Percentiles rank a stretch among this genome's conserved stretches.
These are phyloP conservation scores for Penaeus indicus DNA, from an alignment of 1,140 invertebrate species.

Conservation along the genomic window DNA sequence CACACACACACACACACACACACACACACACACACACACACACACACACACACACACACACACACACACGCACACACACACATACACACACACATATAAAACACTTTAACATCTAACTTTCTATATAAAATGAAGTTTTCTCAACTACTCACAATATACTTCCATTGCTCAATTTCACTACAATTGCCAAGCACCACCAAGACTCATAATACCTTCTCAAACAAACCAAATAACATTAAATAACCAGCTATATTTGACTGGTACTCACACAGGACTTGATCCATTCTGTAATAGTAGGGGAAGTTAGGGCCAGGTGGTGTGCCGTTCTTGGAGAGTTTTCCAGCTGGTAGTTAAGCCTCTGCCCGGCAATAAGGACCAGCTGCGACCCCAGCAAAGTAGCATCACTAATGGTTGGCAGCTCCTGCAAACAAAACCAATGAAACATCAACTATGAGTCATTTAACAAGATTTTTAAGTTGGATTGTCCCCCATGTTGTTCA, in stretches of 20 bases:
- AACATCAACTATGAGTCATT: too few species aligned
- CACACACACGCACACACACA: too few species aligned
- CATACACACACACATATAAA: too few species aligned
- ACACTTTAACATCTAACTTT: too few species aligned
- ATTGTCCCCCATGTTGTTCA: too few species aligned
- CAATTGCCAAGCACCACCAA: background rate
- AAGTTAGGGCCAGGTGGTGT: slow-evolving; percentile 48
- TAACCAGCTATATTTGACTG: background rate
- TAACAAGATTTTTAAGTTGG: too few species aligned
- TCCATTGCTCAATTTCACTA: background rate
- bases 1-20: too few species aligned
- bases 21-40: too few species aligned
- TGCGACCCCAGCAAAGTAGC: slow-evolving; percentile 69
- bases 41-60: too few species aligned
- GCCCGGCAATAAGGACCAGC: slow-evolving; percentile 70
- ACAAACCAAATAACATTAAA: background rate
- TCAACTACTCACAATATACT: too few species aligned
- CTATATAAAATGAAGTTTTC: too few species aligned
- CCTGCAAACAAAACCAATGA: slow-evolving; percentile 64
- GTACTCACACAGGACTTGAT: slow-evolving; percentile 58
- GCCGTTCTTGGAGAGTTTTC: slow-evolving; percentile 17
- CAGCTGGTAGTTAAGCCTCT: slow-evolving; percentile 67
- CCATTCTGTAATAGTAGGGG: slow-evolving; percentile 64
- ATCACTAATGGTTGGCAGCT: slow-evolving; percentile 70
- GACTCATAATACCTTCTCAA: too few species aligned